A percentile compares a stretch with the other conserved stretches of the same genome.
Conservation (phyloP, 2,888 invertebrate species). For the Hololepta plana region DNA sequence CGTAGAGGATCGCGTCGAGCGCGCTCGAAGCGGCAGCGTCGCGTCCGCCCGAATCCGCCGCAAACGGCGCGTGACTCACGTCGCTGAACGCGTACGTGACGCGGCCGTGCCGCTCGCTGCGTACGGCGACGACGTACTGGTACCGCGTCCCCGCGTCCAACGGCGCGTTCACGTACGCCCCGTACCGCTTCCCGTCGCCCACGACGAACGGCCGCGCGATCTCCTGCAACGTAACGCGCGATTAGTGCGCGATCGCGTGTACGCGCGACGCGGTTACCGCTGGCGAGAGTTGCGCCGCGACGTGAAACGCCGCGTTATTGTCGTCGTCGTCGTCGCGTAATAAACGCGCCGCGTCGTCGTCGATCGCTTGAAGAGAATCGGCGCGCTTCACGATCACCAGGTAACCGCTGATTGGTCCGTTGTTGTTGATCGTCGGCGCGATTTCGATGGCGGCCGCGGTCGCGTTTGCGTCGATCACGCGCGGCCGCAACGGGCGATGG, state of each 20-base stretch:
- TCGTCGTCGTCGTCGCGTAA: too few species aligned
- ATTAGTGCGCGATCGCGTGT: conserved; percentile 4
- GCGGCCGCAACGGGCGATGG: conserved; percentile 51
- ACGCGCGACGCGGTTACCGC: conserved; percentile 22
- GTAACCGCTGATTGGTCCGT: conserved; percentile 62
- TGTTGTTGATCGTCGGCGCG: conserved; percentile 48
- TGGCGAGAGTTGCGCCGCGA: conserved; percentile 61
- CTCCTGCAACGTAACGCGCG: conserved; percentile 21
- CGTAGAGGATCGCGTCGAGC: conserved; percentile 25
- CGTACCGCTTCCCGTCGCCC: conserved; percentile 57
- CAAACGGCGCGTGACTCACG: conserved; percentile 6
- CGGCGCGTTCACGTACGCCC: conserved; percentile 60
- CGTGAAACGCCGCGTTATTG: conserved; percentile 66
- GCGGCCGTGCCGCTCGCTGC: too few species aligned
- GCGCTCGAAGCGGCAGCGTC: conserved; percentile 26
- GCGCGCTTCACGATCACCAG: conserved; percentile 55
- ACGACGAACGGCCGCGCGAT: conserved; percentile 50
- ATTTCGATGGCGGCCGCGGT: conserved; percentile 48
- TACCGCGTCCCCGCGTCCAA: conserved; percentile 42
- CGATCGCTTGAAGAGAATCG: conserved; percentile 42
- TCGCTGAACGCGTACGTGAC: conserved; percentile 5
- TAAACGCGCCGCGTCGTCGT: conserved; percentile 42
- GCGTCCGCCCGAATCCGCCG: conserved; percentile 1
- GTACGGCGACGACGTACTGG: conserved; percentile 51
- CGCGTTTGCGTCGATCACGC: conserved; percentile 39